Base-by-base conservation (phyloP, 2,113 vertebrate genomes). In the Rhegmatorhina hoffmannsi region DNA sequence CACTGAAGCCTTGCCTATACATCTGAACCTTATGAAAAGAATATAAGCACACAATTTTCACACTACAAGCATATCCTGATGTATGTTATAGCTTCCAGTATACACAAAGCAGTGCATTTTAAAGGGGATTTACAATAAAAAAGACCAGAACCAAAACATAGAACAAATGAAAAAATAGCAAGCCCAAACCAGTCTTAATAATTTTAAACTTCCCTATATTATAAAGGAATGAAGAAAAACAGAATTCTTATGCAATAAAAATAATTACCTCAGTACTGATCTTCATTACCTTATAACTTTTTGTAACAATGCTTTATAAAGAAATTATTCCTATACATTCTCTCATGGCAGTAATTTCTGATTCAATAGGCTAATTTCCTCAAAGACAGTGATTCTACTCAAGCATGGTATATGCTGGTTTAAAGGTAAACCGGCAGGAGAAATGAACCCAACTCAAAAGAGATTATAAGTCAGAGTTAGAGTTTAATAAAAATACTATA, bases 321-420 rank as follows among this genome's bases (percentile, higher is more conserved):
- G n/a, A 92, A 86, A 86, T 72, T 12, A 75, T 34, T 58, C 13
- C 84, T 19, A 5, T 66, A 14, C 17, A 10, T 34, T 77, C 14
- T 11, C n/a, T 62, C 14, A 53, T 15, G 5, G 28, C 26, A 84
- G 29, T 25, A 64, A 81, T 91, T 91, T 75, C 74, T 63, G 81
- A 89, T 87, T 81, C 73, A 66, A 81, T 62, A 73, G 72, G 44
- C 40, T 93, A 81, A 81, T 89, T 74, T 89, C 43, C 43, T 93
- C 82, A 91, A 80, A 86, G 33, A 46, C 0, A 66, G 21, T 49
- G 36, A 58, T 91, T 78, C 81, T 74, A 68, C 60, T 66, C 47
- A 62, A 58, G 90, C 12, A 2, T 6, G 9, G 17, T 23, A 62
- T 40, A 13, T 40, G 40, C 40, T 40, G 40, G 40, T 40, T 40